Conservation (phyloP, 1,140 invertebrate species). For the Scaptomyza graminum region DNA sequence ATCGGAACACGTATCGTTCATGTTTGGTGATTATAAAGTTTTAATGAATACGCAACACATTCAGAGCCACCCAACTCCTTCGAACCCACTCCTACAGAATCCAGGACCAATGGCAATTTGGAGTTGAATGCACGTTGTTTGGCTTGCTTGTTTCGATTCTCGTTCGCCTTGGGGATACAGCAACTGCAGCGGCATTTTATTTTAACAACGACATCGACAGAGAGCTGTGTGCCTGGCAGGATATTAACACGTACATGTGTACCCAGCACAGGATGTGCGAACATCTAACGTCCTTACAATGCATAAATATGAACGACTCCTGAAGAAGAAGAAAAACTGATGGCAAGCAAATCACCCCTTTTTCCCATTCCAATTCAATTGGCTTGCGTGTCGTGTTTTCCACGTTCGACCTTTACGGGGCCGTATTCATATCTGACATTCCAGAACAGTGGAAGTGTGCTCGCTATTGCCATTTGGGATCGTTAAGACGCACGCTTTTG, state of each 20-base stretch:
- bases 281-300: conserved; percentile 51
- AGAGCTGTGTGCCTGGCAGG: conserved; percentile 45
- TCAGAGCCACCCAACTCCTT: conserved; percentile 21
- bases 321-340: background rate
- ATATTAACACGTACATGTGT: conserved; percentile 76
- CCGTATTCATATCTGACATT: conserved; percentile 35
- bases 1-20: conserved; percentile 75
- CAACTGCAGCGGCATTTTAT: conserved; percentile 70
- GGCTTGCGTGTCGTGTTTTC: conserved; percentile 41
- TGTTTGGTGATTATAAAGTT: conserved; percentile 81
- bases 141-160: conserved; percentile 11
- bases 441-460: conserved; percentile 8
- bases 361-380: conserved; percentile 38
- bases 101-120: conserved; percentile 46
- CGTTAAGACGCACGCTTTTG: conserved; percentile 41
- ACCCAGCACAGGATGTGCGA: conserved; percentile 58
- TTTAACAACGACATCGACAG: conserved; percentile 60
- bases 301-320: conserved; percentile 69
- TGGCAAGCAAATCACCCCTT: conserved; percentile 23
- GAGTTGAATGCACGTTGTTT: conserved; percentile 36
- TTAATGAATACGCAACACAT: conserved; percentile 78
- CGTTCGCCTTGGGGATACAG: conserved; percentile 21
- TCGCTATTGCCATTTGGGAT: conserved; percentile 33
- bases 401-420: conserved; percentile 35
- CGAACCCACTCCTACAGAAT: conserved; percentile 9